Base-by-base conservation (phyloP, 2,113 vertebrate genomes). In the Xyrauchen texanus region DNA sequence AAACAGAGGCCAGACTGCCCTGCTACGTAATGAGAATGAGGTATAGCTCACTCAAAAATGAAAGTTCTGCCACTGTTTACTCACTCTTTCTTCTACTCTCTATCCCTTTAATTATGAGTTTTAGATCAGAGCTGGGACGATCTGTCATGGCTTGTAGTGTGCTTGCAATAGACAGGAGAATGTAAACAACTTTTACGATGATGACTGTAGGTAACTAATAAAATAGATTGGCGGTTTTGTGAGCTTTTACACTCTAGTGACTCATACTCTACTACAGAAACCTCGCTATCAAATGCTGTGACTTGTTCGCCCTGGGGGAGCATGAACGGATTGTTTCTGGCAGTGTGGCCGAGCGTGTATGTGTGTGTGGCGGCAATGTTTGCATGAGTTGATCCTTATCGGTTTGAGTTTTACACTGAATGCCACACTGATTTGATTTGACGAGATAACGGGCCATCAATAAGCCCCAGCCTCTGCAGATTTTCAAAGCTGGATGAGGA, bases 151-250 rank as follows among this genome's bases (percentile, higher is more conserved):
- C 74, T 73, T 15, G 13, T 46, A 16, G 55, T 11, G 2, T 66
- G 63, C 49, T 13, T 46, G 47, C 74, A 34, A n/a, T 63, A 9
- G 13, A 66, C 53, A 58, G 51, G 10, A n/a, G 65, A 66, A 34
- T 4, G 70, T 80, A 76, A 85, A 81, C 85, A 82, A 75, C 78
- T 89, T 34, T 86, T 81, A 88, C 83, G 66, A 46, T 78, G 11
- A 4, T 68, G 52, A 72, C 61, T 72, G 68, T 57, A 79, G 77
- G 76, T 81, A 81, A 86, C 84, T 68, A 81, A 87, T 77, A 81
- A 61, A 67, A 58, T 58, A 75, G 69, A 83, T 68, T 75, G 15
- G 75, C 63, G 44, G 77, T 53, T 16, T 67, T 76, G 49, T 86
- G 87, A 88, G 21, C 21, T 34, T 34, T 34, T 34, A 34, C 21